Evolutionary conservation across 1,140 invertebrate genomes (phyloP).

Genomic region (Meloidogyne chitwoodi): DNA sequence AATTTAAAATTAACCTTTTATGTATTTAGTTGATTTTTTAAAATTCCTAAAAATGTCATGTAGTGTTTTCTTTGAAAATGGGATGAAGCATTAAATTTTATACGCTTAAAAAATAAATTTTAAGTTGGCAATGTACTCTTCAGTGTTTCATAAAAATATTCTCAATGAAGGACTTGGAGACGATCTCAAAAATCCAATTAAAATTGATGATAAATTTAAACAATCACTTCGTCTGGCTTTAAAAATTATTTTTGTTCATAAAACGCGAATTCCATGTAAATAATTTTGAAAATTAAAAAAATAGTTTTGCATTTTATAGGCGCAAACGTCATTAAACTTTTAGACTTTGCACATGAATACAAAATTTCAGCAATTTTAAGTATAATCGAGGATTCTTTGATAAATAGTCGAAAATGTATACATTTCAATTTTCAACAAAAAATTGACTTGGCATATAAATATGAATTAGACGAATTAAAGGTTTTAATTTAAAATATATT

Average conservation of each 20-base stretch:
- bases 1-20: too few relatives aligned
- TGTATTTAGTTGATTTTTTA: too few relatives aligned
- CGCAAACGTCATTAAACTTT: neutral
- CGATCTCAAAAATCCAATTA: slow-evolving; percentile 2
- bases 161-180: neutral
- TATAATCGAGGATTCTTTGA: neutral
- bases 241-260: neutral
- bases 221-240: slow-evolving; percentile 5
- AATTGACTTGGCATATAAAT: slow-evolving; percentile 9
- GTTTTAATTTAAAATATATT: neutral
- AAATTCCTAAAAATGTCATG: too few relatives aligned
- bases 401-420: slow-evolving; percentile 2
- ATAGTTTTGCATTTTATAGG: neutral
- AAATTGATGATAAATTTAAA: neutral
- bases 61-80: too few relatives aligned
- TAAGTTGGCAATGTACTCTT: neutral
- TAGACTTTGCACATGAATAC: slow-evolving; percentile 13
- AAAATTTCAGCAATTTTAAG: neutral
- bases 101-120: neutral
- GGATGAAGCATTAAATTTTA: too few relatives aligned
- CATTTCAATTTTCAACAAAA: neutral
- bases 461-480: neutral
- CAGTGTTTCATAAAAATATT: neutral
- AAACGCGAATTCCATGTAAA: neutral
- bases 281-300: neutral